Base-by-base conservation (phyloP, 2,113 vertebrate genomes). In the Cepphus grylle region DNA sequence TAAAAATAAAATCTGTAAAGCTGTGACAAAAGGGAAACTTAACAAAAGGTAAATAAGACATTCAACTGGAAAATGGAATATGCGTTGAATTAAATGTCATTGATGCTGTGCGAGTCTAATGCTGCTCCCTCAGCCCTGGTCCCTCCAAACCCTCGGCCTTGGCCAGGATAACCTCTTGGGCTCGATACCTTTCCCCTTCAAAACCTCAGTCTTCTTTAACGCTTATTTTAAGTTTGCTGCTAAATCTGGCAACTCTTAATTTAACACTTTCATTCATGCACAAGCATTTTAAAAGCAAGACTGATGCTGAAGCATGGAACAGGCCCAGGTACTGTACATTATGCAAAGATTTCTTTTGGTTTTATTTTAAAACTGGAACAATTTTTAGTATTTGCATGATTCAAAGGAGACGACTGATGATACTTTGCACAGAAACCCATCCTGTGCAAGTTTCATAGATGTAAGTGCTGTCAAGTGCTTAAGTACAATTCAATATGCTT, bases 401-500 rank as follows among this genome's bases (percentile, higher is more conserved):
- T 87, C 45, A 56, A 80, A 79, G 36, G 34, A 69, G 61, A 84
- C 32, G 61, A 67, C 22, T 52, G 49, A 89, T 77, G 42, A 79
- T n/a, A 58, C 17, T 58, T n/a, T 82, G 49, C 49, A 85, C 26
- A 93, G 61, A 87, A 85, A 70, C 13, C 7, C 49, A 91, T 66
- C 8, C 53, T 38, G 9, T 59, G 49, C 1, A 11, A 49, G 40
- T 71, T 90, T 55, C 73, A 42, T 38, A 72, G 69, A 79, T 61
- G 1, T 45, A 89, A 92, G 38, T 9, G 53, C 79, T 94, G 58
- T 97, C 45, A 65, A 85, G 62, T 59, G 32, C 70, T 89, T 94
- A 93, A 96, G 73, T 72, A 95, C 66, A 96, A 95, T 94, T 95
- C 93, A 96, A 42, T 80, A 65, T n/a, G 73, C 59, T 82, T 94